These are phyloP conservation scores for Noturus placidus DNA, from an alignment of 2,113 vertebrate genomes.

Conservation along the genomic window DNA sequence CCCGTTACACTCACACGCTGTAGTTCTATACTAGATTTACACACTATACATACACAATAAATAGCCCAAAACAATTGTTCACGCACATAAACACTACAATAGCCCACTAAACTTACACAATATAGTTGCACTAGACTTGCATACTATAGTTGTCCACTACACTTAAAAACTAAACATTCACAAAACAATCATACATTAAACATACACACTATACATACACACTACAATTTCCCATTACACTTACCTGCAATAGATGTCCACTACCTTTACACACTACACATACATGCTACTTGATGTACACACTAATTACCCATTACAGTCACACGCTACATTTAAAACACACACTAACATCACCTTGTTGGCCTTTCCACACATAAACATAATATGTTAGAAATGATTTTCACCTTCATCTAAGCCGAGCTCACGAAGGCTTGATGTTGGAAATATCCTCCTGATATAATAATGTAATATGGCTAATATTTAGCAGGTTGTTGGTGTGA, in stretches of 20 bases:
- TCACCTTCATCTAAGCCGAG: not conserved
- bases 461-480: conserved; percentile 56
- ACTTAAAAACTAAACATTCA: not conserved
- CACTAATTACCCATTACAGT: not conserved
- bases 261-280: not conserved
- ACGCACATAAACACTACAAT: not conserved
- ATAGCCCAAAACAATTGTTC: too few species aligned
- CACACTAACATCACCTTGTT: not conserved
- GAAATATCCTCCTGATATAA: conserved; percentile 20
- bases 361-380: not conserved
- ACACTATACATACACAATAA: not conserved
- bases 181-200: not conserved
- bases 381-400: not conserved
- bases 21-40: too few species aligned
- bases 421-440: conserved; percentile 2
- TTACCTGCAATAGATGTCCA: not conserved
- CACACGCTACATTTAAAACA: not conserved
- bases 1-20: not conserved
- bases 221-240: not conserved
- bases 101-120: not conserved
- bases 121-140: not conserved
- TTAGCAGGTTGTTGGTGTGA: conserved; percentile 58
- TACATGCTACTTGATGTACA: not conserved
- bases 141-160: not conserved
- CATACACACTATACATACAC: not conserved